Evolutionary conservation across 2,113 vertebrate genomes (phyloP).

Genomic region (Eclectus roratus): DNA sequence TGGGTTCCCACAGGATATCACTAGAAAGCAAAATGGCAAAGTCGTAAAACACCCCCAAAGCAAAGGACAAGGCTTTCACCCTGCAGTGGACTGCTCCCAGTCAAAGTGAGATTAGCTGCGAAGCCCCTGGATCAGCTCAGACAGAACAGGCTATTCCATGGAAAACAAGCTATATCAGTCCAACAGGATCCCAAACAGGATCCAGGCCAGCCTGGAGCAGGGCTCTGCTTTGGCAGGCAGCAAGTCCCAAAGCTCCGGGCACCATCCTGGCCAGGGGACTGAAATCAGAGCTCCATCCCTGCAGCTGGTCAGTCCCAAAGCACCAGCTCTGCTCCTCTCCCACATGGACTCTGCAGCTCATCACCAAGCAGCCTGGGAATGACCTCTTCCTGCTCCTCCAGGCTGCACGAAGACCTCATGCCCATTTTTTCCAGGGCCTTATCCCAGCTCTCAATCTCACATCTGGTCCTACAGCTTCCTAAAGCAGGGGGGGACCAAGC

Average conservation of each 20-base stretch:
- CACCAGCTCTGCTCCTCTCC: background rate
- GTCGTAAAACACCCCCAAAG: background rate
- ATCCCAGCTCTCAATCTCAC: background rate
- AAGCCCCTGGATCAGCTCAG: background rate
- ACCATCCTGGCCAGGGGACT: background rate
- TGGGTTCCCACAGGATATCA: slow-evolving; percentile 94
- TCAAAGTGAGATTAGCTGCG: background rate
- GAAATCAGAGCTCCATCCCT: background rate
- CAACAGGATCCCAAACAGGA: background rate
- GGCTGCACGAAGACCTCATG: background rate
- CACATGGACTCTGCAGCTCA: background rate
- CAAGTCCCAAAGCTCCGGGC: fast-evolving
- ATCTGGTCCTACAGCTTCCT: background rate
- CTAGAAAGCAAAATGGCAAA: slow-evolving; percentile 59
- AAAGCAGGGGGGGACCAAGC: background rate
- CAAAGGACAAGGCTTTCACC: background rate
- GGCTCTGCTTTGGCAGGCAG: background rate
- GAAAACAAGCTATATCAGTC: background rate
- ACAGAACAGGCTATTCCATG: background rate
- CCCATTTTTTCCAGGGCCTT: too few species aligned
- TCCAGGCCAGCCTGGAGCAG: background rate
- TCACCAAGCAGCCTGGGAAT: background rate
- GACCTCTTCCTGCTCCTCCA: background rate
- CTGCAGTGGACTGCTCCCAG: background rate
- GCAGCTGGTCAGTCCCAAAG: background rate